Base-by-base conservation (phyloP, 1,140 invertebrate genomes). In the Rhopalosiphum padi region DNA sequence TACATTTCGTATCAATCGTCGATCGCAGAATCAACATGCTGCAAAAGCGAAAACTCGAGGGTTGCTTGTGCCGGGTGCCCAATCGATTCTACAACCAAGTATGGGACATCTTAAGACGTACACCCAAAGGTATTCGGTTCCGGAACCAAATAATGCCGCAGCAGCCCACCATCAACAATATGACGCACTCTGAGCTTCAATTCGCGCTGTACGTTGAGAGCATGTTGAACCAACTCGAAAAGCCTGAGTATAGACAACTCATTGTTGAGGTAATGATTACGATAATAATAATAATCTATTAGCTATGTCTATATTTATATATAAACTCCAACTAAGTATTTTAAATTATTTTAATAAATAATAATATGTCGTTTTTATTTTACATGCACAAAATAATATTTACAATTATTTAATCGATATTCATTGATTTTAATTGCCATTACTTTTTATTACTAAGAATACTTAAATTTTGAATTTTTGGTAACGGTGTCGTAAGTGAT, bases 161-260 rank as follows among this genome's bases (percentile, higher is more conserved):
- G 94, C 97, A 98, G 95, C 98, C 99, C 30, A 99, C 98, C 9
- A 95, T 99, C 30, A 97, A 98, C 9, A 98, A 99, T 95, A 99
- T 99, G 98, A 99, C 98, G 15, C 97, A 98, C 94, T 98, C 98
- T 83, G 99, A 99, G 95, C 96, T 99, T 68, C 99, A 98, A 94
- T 99, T 99, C 96, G 97, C 99, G n/a, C 96, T 99, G 93, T 95
- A 99, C 51, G 98, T 99, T 4, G 99, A 99, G 96, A 97, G 97
- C 94, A 98, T 99, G 95, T 96, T 99, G 88, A 98, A 98, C 95
- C 97, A 97, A 94, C 98, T 99, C 94, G 96, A 96, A 91, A 95
- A 97, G 85, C 98, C 99, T 5, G 98, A 99, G 95, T 98, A 99
- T 95, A 96, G 99, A 89, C 99, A 99, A 96, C 97, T 99, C 91